Conservation (phyloP, 2,797 vertebrate species). For the Argentina silus region DNA sequence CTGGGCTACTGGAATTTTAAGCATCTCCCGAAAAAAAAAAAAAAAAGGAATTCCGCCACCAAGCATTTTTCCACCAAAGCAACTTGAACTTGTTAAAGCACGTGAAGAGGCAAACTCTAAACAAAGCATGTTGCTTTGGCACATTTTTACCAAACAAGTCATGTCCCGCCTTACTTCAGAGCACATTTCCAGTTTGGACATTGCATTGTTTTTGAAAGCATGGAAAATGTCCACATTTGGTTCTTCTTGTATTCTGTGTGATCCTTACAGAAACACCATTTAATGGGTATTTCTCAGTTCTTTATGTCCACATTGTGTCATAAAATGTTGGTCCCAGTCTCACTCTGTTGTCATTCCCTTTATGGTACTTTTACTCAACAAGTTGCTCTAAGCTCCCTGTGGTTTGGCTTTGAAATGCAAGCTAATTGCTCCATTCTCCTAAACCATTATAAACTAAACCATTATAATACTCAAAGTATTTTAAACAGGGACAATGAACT, state of each 20-base stretch:
- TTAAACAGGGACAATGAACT: neutral
- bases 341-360: neutral
- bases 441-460: neutral
- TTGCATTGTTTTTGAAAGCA: neutral
- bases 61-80: neutral
- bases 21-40: neutral
- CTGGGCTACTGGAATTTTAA: neutral
- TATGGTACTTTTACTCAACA: neutral
- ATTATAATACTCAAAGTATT: neutral
- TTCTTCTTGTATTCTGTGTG: neutral
- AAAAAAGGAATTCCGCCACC: neutral
- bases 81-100: neutral
- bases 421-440: neutral
- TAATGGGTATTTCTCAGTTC: neutral
- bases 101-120: neutral
- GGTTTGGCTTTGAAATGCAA: conserved; percentile 3
- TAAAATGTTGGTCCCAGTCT: neutral
- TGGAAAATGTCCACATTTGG: neutral
- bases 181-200: neutral
- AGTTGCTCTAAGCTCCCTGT: neutral
- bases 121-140: neutral
- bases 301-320: neutral
- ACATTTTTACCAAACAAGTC: too few relatives aligned
- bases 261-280: neutral
- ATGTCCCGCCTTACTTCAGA: too few relatives aligned